Evolutionary conservation across 2,113 vertebrate genomes (phyloP).

Genomic region (Nothobranchius furzeri): DNA sequence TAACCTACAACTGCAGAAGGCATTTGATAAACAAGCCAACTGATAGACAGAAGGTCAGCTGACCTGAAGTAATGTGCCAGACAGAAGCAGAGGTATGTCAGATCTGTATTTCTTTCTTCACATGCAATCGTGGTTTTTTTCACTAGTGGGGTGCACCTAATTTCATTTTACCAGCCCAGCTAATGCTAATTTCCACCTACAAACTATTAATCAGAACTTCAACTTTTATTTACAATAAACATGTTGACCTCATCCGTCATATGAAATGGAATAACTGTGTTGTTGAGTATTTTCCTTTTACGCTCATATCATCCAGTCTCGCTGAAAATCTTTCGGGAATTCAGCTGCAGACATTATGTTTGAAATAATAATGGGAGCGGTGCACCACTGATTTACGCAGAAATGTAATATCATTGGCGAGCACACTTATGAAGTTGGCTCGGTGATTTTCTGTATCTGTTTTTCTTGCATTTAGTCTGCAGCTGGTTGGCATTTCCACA

Average conservation of each 20-base stretch:
- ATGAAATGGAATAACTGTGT: slow-evolving; percentile 4
- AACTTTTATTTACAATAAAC: slow-evolving; percentile 15
- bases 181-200: not conserved
- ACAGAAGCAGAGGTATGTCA: no score
- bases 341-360: slow-evolving; percentile 45
- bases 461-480: slow-evolving; percentile 57
- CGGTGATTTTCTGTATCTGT: slow-evolving; percentile 40
- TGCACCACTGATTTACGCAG: slow-evolving; percentile 51
- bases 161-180: no score
- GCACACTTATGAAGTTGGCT: slow-evolving; percentile 21
- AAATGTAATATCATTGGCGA: slow-evolving; percentile 58
- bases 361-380: slow-evolving; percentile 47
- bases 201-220: not conserved
- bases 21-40: no score
- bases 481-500: slow-evolving; percentile 48
- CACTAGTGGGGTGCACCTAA: no score
- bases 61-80: no score
- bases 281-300: slow-evolving; percentile 57
- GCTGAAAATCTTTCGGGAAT: slow-evolving; percentile 51
- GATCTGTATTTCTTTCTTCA: no score
- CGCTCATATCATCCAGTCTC: slow-evolving; percentile 53
- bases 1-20: no score
- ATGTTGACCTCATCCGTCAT: slow-evolving; percentile 3
- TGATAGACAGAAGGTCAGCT: no score
- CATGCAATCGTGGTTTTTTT: no score